Conservation (phyloP, 2,888 invertebrate genomes). For the Anorthoa munda region DNA sequence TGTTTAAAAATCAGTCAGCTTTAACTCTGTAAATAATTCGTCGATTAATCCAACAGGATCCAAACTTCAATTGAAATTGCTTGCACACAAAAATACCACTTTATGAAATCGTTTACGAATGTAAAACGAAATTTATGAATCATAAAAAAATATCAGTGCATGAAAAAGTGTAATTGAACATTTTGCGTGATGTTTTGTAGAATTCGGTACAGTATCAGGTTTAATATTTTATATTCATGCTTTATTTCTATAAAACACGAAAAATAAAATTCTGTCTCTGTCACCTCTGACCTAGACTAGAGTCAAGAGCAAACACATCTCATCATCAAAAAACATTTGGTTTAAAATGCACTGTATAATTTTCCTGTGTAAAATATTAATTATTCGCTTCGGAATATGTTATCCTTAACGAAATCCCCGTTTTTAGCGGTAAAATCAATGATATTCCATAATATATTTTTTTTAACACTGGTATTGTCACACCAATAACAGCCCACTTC, state of each 20-base stretch:
- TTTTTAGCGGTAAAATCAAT: no score
- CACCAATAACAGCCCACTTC: no score
- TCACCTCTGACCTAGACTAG: no score
- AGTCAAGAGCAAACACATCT: no score
- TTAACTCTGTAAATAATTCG: neutral
- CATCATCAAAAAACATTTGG: no score
- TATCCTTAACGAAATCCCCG: no score
- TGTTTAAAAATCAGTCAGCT: neutral
- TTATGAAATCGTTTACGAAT: conserved; percentile 5
- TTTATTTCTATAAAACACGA: neutral
- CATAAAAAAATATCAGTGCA: conserved; percentile 1
- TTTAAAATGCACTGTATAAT: neutral
- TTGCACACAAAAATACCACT: neutral
- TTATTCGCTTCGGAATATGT: no score
- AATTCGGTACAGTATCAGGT: neutral
- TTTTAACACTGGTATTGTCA: no score
- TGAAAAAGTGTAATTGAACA: conserved; percentile 21
- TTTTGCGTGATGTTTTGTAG: conserved; percentile 10
- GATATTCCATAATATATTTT: no score
- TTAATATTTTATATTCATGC: neutral
- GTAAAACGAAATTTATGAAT: conserved; percentile 24
- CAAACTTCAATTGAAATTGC: conserved; percentile 7
- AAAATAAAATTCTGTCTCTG: no score
- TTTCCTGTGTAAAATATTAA: neutral
- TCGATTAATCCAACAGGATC: conserved; percentile 7